Evolutionary conservation across 2,797 vertebrate genomes (phyloP), one percentile per base, ranked within the genome.

Genomic region (Nyctibius grandis): DNA sequence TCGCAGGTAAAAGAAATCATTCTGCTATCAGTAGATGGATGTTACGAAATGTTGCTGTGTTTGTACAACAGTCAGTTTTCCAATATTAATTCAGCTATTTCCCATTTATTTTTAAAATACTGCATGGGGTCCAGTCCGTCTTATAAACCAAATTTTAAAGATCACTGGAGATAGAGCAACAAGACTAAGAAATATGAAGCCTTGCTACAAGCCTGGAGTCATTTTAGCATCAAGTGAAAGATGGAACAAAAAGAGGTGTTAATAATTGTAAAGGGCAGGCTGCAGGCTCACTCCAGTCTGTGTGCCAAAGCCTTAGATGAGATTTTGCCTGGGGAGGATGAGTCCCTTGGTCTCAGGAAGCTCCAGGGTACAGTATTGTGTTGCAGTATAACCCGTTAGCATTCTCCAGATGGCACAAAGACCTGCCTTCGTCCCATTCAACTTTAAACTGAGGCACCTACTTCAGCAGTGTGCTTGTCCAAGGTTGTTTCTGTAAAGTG

Each of bases 91-190:
- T 80, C 94, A 93, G 59, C 90, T 97, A 87, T 96, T 97, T 95
- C 92, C 68, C 25, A 38, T 70, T 85, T 94, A 89, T 85, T 95
- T 97, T 95, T 95, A 93, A 95, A 91, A 95, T 89, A 75, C 61
- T 70, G 31, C 40, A 42, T 74, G 40, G 40, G 34, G 67, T 95
- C 82, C 9, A 65, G 21, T 97, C 75, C 38, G 96, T 59, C 63
- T 85, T 86, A 86, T 85, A 96, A 95, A 74, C n/a, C 50, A 89
- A 79, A 95, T 95, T 96, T 95, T 93, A 87, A 96, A 94, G 93
- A 73, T 91, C 59, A 34, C 28, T 67, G 28, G 74, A 89, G 88
- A 61, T 76, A 80, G 72, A 92, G 84, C 84, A 88, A 45, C 33
- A 65, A 60, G 73, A 48, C 57, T 57, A 73, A 76, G 50, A 50